Conservation (phyloP, 2,797 vertebrate species). For the Taenioides sp. region DNA sequence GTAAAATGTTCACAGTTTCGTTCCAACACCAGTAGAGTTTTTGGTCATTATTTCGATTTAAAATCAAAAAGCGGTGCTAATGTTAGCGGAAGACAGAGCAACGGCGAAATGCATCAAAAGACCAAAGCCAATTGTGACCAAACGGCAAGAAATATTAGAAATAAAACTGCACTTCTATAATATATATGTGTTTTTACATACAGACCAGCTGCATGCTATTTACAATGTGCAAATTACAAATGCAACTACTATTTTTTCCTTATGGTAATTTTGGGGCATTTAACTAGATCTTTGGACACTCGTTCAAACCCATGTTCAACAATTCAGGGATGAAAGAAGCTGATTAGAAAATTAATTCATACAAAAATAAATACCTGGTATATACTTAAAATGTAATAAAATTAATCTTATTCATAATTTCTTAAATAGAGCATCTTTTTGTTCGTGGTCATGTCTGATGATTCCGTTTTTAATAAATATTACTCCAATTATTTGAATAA, state of each 20-base stretch:
- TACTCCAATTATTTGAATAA: no score
- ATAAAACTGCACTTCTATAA: not conserved
- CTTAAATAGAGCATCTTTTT: no score
- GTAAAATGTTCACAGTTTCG: no score
- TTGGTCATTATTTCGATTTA: not conserved
- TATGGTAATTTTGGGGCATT: not conserved
- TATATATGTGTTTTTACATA: not conserved
- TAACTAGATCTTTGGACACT: not conserved
- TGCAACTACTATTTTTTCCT: not conserved
- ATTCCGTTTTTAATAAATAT: no score
- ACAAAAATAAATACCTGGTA: no score
- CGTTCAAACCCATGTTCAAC: not conserved
- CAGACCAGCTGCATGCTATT: slow-evolving; percentile 1
- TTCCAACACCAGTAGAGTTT: no score
- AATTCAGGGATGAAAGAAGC: not conserved
- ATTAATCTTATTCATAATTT: no score
- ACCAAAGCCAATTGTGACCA: slow-evolving; percentile 9
- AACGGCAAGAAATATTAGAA: not conserved
- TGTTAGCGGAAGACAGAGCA: not conserved
- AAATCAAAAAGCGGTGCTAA: not conserved
- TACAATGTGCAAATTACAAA: slow-evolving; percentile 1
- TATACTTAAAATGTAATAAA: no score
- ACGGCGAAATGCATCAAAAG: not conserved
- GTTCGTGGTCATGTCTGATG: no score
- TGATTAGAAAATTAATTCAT: no score